A percentile compares a stretch with the other conserved stretches of the same genome.
Evolutionary conservation across 2,888 invertebrate species (phyloP).

Genomic region (Sinodicranocentrus sp.): DNA sequence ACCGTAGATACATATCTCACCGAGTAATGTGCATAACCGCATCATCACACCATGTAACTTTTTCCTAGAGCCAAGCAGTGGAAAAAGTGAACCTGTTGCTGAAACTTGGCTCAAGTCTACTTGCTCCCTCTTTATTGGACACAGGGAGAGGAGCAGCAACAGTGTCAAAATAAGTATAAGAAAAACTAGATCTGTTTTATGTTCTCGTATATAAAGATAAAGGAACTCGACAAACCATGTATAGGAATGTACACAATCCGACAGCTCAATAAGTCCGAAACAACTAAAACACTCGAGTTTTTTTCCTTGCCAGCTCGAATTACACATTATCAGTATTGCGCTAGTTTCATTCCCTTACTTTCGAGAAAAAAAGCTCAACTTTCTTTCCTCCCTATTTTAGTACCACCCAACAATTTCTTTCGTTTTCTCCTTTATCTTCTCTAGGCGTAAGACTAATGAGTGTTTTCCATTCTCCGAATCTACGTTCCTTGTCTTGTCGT

Average conservation of each 20-base stretch:
- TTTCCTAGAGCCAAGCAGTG: neutral
- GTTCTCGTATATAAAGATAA: neutral
- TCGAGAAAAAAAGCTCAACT: too few species aligned
- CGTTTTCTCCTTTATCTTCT: too few species aligned
- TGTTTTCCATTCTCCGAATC: neutral
- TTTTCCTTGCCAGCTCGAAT: slow-evolving; percentile 1
- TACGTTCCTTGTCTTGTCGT: neutral
- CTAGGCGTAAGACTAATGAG: neutral
- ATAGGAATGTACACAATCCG: neutral
- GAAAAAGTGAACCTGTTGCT: slow-evolving; percentile 48
- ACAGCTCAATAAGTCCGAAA: neutral
- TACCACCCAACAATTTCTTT: neutral
- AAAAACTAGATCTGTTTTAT: neutral
- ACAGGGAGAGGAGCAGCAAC: neutral
- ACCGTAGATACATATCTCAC: slow-evolving; percentile 84
- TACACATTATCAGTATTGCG: neutral
- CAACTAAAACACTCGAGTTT: too few species aligned
- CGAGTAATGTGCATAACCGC: neutral
- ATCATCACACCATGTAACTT: neutral
- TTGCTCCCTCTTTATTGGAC: slow-evolving; percentile 4
- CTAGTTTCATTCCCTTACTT: too few species aligned
- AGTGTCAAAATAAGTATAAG: slow-evolving; percentile 1
- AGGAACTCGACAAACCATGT: neutral
- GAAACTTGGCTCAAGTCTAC: neutral
- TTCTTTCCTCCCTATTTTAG: too few species aligned